Conservation (phyloP, 2,797 vertebrate genomes). For the Sebastolobus alascanus region DNA sequence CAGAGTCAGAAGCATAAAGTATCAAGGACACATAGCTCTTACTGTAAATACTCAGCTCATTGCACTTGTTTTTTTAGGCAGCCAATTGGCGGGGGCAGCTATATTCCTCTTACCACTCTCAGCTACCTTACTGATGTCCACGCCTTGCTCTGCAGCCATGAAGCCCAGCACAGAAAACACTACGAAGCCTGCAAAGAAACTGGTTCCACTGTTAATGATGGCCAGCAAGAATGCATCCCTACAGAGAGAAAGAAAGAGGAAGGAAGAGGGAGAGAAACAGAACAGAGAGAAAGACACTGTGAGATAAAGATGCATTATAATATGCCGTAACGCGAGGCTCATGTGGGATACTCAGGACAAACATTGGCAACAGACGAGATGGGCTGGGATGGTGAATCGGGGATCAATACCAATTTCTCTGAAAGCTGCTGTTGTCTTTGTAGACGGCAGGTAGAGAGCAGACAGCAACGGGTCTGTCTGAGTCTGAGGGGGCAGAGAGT, state of each 20-base stretch:
- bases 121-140: slow-evolving; percentile 90
- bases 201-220: slow-evolving; percentile 89
- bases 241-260: slow-evolving; percentile 20
- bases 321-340: slow-evolving; percentile 46
- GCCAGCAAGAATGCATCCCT: slow-evolving; percentile 89
- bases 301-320: slow-evolving; percentile 30
- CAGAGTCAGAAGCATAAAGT: slow-evolving; percentile 27
- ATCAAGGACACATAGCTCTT: background rate
- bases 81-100: background rate
- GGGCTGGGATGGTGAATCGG: slow-evolving; percentile 26
- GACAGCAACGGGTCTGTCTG: slow-evolving; percentile 8
- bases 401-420: slow-evolving; percentile 73
- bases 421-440: slow-evolving; percentile 62
- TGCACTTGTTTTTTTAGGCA: slow-evolving; percentile 1
- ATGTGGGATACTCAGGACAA: slow-evolving; percentile 43
- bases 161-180: slow-evolving; percentile 90
- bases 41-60: slow-evolving; percentile 3
- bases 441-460: slow-evolving; percentile 42
- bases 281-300: slow-evolving; percentile 17
- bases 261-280: background rate
- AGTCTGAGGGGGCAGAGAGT: slow-evolving; percentile 28
- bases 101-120: slow-evolving; percentile 87
- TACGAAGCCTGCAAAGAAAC: slow-evolving; percentile 90
- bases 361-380: slow-evolving; percentile 38
- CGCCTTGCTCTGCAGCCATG: slow-evolving; percentile 90